phyloP scores from a whole-genome alignment of 2,797 vertebrate genomes.

The Limosa lapponica region DNA sequence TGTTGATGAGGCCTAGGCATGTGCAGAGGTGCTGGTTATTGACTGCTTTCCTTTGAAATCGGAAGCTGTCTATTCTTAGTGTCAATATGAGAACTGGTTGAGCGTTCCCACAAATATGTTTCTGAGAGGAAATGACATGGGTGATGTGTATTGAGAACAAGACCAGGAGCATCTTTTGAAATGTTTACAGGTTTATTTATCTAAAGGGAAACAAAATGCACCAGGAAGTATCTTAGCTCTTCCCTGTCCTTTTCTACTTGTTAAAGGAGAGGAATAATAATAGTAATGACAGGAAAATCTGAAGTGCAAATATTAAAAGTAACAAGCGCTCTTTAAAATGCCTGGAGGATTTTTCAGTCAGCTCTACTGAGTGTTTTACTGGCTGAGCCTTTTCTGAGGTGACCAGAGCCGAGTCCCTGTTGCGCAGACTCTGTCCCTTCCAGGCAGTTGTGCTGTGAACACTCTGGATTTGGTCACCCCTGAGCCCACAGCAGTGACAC shows the following conservation, averaged over 20 bases:
- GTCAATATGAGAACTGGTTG: not conserved
- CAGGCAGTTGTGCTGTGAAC: not conserved
- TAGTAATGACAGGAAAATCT: not conserved
- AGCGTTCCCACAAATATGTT: not conserved
- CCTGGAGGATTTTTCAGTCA: not conserved
- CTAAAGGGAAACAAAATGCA: conserved; percentile 26
- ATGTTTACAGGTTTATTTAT: conserved; percentile 11
- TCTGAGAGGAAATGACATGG: conserved; percentile 12
- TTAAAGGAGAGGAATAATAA: not conserved
- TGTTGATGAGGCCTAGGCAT: not conserved
- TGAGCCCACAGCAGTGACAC: not conserved
- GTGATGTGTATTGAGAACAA: not conserved
- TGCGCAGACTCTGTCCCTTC: not conserved
- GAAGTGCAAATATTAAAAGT: not conserved
- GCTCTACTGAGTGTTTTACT: not conserved
- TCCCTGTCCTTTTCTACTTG: not conserved
- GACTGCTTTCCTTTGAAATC: not conserved
- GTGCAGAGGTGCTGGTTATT: not conserved
- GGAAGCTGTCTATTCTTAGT: not conserved
- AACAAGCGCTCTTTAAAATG: not conserved
- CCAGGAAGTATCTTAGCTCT: not conserved
- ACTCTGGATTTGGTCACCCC: not conserved
- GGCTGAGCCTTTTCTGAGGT: not conserved
- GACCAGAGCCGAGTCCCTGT: not conserved
- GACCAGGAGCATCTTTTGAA: not conserved